These are phyloP conservation scores for Hoplostethus atlanticus DNA, from an alignment of 2,797 vertebrate genomes.

Conservation along the genomic window DNA sequence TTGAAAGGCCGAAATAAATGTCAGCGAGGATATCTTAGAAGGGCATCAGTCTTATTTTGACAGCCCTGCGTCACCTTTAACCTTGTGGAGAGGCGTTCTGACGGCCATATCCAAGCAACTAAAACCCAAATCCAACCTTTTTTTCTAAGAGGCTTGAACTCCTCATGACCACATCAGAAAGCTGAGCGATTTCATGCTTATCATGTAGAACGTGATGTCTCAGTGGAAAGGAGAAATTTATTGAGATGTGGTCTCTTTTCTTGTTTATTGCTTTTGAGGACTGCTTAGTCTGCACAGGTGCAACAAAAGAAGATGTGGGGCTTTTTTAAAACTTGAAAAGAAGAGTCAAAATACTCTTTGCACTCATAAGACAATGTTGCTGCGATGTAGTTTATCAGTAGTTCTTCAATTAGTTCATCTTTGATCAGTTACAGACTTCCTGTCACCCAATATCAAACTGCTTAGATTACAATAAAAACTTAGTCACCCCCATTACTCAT, in stretches of 20 bases:
- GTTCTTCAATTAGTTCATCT: background rate
- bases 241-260: slow-evolving; percentile 54
- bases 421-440: too few species aligned
- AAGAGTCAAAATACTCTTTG: background rate
- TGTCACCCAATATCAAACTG: background rate
- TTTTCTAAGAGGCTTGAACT: slow-evolving; percentile 78
- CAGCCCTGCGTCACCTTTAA: slow-evolving; percentile 75
- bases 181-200: slow-evolving; percentile 83
- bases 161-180: slow-evolving; percentile 80
- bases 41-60: slow-evolving; percentile 80
- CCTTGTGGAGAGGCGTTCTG: slow-evolving; percentile 64
- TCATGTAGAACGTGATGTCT: slow-evolving; percentile 76
- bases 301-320: slow-evolving; percentile 7
- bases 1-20: slow-evolving; percentile 62
- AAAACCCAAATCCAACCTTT: slow-evolving; percentile 70
- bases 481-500: slow-evolving; percentile 14
- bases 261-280: slow-evolving; percentile 65
- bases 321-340: background rate
- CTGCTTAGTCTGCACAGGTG: slow-evolving; percentile 66
- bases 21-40: slow-evolving; percentile 56
- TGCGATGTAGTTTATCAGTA: background rate
- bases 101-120: slow-evolving; percentile 74
- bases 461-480: background rate
- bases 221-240: slow-evolving; percentile 52
- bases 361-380: background rate